Evolutionary conservation across 2,113 vertebrate genomes (phyloP).

Genomic region (Cardinalis cardinalis): DNA sequence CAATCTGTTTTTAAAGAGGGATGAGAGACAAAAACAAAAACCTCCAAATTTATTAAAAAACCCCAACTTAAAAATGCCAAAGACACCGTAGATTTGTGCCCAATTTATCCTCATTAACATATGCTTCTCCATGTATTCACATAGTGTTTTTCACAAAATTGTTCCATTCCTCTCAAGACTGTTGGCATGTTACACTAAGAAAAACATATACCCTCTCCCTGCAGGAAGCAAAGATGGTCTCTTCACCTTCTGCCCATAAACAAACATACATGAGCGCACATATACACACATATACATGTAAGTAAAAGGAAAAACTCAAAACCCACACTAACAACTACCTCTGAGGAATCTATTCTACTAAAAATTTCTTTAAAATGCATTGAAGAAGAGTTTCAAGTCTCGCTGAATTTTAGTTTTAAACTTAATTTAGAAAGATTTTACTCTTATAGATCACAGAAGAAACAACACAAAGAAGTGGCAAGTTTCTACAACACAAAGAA

Average conservation of each 20-base stretch:
- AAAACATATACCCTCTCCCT: background rate
- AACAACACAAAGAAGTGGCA: background rate
- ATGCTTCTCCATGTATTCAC: background rate
- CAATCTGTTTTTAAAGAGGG: slow-evolving; percentile 8
- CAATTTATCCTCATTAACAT: background rate
- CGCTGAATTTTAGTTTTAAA: background rate
- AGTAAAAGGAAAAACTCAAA: background rate
- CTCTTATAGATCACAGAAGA: background rate
- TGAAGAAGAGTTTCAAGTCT: background rate
- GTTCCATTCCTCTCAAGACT: background rate
- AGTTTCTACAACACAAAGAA: background rate
- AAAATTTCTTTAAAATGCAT: background rate
- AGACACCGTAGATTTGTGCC: background rate
- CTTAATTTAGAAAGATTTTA: background rate
- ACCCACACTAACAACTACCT: background rate
- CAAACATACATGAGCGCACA: accelerated
- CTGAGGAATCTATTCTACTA: background rate
- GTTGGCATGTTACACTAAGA: background rate
- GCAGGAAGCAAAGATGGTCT: background rate
- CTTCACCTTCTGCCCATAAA: background rate
- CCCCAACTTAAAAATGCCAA: background rate
- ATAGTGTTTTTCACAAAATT: background rate
- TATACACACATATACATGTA: background rate
- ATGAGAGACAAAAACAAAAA: background rate
- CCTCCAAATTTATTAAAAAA: background rate